Percentiles rank a stretch among this genome's conserved stretches.
These are phyloP conservation scores for Nibea albiflora DNA, from an alignment of 2,113 vertebrate genomes.

Conservation along the genomic window DNA sequence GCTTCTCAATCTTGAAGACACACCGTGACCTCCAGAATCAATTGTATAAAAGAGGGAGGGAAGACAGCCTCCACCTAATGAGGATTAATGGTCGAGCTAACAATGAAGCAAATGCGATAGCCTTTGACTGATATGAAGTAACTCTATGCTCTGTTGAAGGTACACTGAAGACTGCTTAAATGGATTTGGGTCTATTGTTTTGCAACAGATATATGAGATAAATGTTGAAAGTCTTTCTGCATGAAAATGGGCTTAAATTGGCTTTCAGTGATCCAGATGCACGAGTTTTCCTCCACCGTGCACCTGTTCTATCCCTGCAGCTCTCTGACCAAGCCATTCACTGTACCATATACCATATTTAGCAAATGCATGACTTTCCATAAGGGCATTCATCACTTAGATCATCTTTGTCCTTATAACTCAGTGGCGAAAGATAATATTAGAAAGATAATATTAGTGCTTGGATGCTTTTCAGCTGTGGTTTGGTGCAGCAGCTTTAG, in stretches of 20 bases:
- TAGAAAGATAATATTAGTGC: slow-evolving; percentile 63
- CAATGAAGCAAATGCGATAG: slow-evolving; percentile 17
- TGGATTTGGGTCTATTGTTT: slow-evolving; percentile 30
- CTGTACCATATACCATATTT: slow-evolving; percentile 55
- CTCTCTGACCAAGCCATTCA: slow-evolving; percentile 42
- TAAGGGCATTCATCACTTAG: slow-evolving; percentile 56
- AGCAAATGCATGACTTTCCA: slow-evolving; percentile 50
- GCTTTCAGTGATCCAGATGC: slow-evolving; percentile 34
- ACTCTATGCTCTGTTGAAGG: slow-evolving; percentile 22
- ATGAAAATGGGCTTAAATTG: slow-evolving; percentile 34
- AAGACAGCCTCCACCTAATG: slow-evolving; percentile 34
- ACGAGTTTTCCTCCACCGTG: slow-evolving; percentile 1
- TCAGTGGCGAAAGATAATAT: slow-evolving; percentile 45
- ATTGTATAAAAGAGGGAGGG: background rate
- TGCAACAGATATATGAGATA: slow-evolving; percentile 24
- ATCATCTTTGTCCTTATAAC: slow-evolving; percentile 60
- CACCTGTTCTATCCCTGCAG: slow-evolving; percentile 57
- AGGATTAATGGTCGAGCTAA: slow-evolving; percentile 44
- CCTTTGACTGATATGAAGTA: slow-evolving; percentile 23
- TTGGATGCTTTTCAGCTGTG: slow-evolving; percentile 54
- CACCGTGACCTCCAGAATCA: slow-evolving; percentile 16
- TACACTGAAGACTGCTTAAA: background rate
- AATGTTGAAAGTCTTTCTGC: slow-evolving; percentile 23
- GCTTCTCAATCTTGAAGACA: slow-evolving; percentile 7
- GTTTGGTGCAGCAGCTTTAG: slow-evolving; percentile 50